These are phyloP conservation scores for Nematopogon swammerdamellus DNA, from an alignment of 2,888 invertebrate genomes.

Conservation along the genomic window DNA sequence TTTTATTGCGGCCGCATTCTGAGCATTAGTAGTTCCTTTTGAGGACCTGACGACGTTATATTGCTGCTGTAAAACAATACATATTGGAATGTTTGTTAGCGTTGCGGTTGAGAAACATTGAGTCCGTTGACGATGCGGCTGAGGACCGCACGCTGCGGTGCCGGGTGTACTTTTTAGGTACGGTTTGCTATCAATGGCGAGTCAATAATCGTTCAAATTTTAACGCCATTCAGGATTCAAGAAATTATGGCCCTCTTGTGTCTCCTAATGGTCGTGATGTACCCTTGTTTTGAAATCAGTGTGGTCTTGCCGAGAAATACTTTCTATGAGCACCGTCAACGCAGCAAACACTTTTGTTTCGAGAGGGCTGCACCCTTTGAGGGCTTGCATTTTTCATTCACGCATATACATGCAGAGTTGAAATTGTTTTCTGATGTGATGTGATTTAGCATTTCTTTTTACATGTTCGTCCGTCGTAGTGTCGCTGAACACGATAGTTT, in stretches of 20 bases:
- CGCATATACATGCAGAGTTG: too few species aligned
- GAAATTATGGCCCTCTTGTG: neutral
- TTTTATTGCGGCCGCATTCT: slow-evolving; percentile 47
- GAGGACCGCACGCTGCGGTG: slow-evolving; percentile 17
- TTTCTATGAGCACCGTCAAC: too few species aligned
- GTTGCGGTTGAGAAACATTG: neutral
- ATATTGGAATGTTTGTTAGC: slow-evolving; percentile 15
- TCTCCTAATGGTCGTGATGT: neutral
- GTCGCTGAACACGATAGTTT: too few species aligned
- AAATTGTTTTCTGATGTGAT: too few species aligned
- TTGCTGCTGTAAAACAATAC: slow-evolving; percentile 50
- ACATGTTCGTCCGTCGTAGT: too few species aligned
- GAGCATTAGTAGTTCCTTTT: slow-evolving; percentile 26
- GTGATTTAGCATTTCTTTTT: too few species aligned
- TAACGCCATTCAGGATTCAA: slow-evolving; percentile 23
- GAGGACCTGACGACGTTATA: slow-evolving; percentile 32
- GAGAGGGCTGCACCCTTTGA: too few species aligned
- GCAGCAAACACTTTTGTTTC: too few species aligned
- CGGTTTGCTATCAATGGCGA: slow-evolving; percentile 19
- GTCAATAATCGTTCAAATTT: slow-evolving; percentile 31
- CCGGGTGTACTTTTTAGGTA: slow-evolving; percentile 13
- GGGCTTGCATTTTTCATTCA: too few species aligned
- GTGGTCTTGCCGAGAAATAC: neutral
- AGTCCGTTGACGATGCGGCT: too few species aligned
- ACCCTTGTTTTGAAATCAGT: neutral